phyloP scores from a whole-genome alignment of 2,113 vertebrate species.

The Potamarius usumacintae region DNA sequence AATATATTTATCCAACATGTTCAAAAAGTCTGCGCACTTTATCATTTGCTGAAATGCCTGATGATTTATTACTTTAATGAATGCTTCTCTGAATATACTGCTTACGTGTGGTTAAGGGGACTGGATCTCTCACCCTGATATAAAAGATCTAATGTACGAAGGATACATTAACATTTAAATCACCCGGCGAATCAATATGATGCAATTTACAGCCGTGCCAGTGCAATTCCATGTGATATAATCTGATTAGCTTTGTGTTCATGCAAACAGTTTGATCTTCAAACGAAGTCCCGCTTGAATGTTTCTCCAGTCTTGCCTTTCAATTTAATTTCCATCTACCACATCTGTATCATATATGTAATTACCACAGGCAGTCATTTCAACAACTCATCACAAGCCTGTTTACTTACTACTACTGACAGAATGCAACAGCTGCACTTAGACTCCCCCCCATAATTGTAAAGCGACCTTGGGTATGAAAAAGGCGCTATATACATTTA shows the following conservation, averaged over 20 bases:
- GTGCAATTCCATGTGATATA: not conserved
- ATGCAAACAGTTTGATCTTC: not conserved
- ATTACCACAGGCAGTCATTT: not conserved
- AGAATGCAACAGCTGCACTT: not conserved
- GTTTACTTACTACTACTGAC: not conserved
- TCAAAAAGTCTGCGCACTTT: not conserved
- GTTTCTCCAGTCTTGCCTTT: not conserved
- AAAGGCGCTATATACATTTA: no score
- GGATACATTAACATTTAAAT: slow-evolving; percentile 4
- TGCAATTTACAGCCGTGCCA: not conserved
- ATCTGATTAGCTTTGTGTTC: not conserved
- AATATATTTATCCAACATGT: not conserved
- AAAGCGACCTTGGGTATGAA: no score
- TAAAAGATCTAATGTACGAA: not conserved
- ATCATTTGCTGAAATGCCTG: not conserved
- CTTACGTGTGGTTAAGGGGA: not conserved
- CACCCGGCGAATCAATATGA: not conserved
- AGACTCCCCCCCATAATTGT: no score
- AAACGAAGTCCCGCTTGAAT: not conserved
- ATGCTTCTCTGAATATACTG: not conserved
- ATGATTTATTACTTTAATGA: not conserved
- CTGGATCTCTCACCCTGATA: not conserved
- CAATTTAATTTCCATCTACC: not conserved
- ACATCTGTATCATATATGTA: not conserved
- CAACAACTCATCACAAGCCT: not conserved